Conservation (phyloP, 2,888 invertebrate genomes). For the Drosophila formosana region DNA sequence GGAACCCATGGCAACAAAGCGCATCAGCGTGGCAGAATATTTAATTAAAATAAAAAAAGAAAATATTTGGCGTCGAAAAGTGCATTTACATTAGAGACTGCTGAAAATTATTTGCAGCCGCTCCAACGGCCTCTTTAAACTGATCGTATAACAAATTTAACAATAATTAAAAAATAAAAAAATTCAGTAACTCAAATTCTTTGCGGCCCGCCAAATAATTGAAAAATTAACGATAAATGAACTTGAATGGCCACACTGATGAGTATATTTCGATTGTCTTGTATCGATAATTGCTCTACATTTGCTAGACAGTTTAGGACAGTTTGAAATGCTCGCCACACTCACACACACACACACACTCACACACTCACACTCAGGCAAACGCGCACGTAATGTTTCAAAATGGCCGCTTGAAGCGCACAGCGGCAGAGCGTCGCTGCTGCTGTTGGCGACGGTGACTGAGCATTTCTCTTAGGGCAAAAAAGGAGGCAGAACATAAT, state of each 20-base stretch:
- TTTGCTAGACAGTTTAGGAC: constrained; percentile 31
- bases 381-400: constrained; percentile 28
- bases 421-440: constrained; percentile 51
- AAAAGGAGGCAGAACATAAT: constrained; percentile 85
- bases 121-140: background rate
- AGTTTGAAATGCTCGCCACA: constrained; percentile 60
- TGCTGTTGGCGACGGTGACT: constrained; percentile 81
- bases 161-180: background rate
- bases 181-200: background rate
- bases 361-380: constrained; percentile 10
- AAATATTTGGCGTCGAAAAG: no score
- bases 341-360: constrained; percentile 22
- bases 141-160: background rate
- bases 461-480: constrained; percentile 85
- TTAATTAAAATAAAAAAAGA: background rate
- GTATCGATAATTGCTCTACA: constrained; percentile 16
- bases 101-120: background rate
- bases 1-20: constrained; percentile 67
- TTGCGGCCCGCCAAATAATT: background rate
- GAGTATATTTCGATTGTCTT: constrained; percentile 7
- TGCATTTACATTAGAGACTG: background rate
- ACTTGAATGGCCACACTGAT: constrained; percentile 3
- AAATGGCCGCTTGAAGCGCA: constrained; percentile 75
- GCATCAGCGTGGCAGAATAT: background rate
- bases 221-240: background rate